Percentiles rank a stretch among this genome's conserved stretches.
phyloP scores from a whole-genome alignment of 2,113 vertebrate genomes.

The Callorhinus ursinus region DNA sequence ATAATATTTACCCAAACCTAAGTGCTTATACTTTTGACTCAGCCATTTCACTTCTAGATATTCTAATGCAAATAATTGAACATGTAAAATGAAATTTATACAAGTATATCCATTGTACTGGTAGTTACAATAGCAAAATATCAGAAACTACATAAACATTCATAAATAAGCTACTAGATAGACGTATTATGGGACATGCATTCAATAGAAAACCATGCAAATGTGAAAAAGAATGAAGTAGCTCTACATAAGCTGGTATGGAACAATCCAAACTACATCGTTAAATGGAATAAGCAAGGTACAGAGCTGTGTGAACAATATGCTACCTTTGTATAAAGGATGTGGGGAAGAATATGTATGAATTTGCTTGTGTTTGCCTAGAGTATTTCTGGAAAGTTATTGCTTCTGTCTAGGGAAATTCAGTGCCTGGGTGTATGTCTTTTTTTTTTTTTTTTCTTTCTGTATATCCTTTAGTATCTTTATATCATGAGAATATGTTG shows the following conservation, averaged over 20 bases:
- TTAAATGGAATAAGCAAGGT: neutral
- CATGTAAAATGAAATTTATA: constrained; percentile 24
- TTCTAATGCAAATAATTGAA: neutral
- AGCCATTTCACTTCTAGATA: neutral
- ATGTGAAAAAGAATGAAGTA: neutral
- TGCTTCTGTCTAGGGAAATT: constrained; percentile 20
- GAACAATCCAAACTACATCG: neutral
- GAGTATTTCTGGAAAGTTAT: constrained; percentile 37
- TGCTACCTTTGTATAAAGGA: neutral
- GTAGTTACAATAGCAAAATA: neutral
- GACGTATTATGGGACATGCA: neutral
- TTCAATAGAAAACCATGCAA: neutral
- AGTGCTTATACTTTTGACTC: constrained; percentile 33
- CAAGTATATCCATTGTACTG: neutral
- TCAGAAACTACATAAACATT: neutral
- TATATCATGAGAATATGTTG: neutral
- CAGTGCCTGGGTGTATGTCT: neutral
- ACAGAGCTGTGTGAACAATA: neutral
- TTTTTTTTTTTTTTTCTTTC: neutral
- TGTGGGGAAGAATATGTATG: neutral
- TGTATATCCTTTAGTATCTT: neutral
- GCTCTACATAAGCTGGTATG: neutral
- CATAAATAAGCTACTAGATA: neutral
- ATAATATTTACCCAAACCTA: neutral
- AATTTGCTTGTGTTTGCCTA: constrained; percentile 21